Evolutionary conservation across 2,113 vertebrate genomes (phyloP), one percentile per base, ranked within the genome.

Genomic region (Ia io): DNA sequence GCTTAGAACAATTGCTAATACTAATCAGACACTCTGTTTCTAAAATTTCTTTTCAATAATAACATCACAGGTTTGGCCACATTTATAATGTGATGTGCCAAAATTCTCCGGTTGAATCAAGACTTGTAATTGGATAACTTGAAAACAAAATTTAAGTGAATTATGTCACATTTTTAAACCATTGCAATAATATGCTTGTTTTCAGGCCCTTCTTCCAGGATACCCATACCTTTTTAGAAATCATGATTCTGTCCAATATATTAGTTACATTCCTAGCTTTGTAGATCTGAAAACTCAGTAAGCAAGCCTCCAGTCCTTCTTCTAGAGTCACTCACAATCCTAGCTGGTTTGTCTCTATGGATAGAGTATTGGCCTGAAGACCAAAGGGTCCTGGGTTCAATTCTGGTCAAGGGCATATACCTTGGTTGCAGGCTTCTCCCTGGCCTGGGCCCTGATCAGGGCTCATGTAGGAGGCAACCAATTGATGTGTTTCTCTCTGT

Each of bases 131-230:
- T 49, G 74, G 32, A 37, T 28, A 88, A 69, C 23, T 82, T 91
- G 14, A 79, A 82, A 84, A 69, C 73, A 69, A n/a, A 2, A 2
- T 79, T 65, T 40, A 83, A 74, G 35, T 78, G 14, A 32, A 35
- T 73, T 59, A 10, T 44, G 9, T 76, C 51, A 93, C 44, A 84
- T 92, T 84, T 84, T 90, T 91, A 90, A 93, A 65, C n/a, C 18
- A 71, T 1, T 94, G 1, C 44, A 88, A 76, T 32, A 51, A 78
- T 69, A 30, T 65, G 47, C 51, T 59, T 74, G 56, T 69, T 53
- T 47, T 92, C 51, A 88, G 65, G 78, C n/a, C 49, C n/a, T 91
- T 30, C 17, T 84, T 28, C 14, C 28, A 84, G 56, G 1, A 35
- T 65, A 63, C 35, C 9, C 6, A 23, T 49, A 40, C 14, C 35